Evolutionary conservation across 2,888 invertebrate genomes (phyloP).

Genomic region (Cordylochernes scorpioides): DNA sequence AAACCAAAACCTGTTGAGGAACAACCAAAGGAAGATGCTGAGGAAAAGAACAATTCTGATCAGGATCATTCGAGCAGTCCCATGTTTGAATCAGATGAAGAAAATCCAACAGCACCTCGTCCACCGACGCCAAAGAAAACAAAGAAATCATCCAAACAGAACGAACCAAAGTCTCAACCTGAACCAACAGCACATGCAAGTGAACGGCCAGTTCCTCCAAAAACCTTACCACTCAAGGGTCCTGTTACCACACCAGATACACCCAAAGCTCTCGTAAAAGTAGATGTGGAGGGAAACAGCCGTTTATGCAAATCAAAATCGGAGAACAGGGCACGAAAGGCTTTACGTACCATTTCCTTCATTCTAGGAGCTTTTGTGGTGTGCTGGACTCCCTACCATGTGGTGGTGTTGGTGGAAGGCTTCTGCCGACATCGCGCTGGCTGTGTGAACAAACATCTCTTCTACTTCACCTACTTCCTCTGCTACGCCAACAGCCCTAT

Average conservation of each 20-base stretch:
- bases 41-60: neutral
- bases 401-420: slow-evolving; percentile 78
- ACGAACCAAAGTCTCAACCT: too few species aligned
- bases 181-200: too few species aligned
- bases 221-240: too few species aligned
- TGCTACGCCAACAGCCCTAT: slow-evolving; percentile 93
- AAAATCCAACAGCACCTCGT: too few species aligned
- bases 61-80: slow-evolving; percentile 1
- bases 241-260: too few species aligned
- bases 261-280: too few species aligned
- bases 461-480: slow-evolving; percentile 83
- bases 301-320: slow-evolving; percentile 91
- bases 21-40: neutral
- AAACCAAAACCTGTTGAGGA: neutral
- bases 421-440: slow-evolving; percentile 56
- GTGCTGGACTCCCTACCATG: slow-evolving; percentile 98
- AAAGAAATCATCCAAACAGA: too few species aligned
- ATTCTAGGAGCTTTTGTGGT: slow-evolving; percentile 85
- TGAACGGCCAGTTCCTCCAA: too few species aligned
- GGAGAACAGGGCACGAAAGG: slow-evolving; percentile 91
- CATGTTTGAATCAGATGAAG: slow-evolving; percentile 2
- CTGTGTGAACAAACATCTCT: slow-evolving; percentile 67
- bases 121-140: too few species aligned
- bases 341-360: slow-evolving; percentile 88
- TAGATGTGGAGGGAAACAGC: too few species aligned